These are phyloP conservation scores for Stenoptilia bipunctidactyla DNA, from an alignment of 2,888 invertebrate genomes.

Conservation along the genomic window DNA sequence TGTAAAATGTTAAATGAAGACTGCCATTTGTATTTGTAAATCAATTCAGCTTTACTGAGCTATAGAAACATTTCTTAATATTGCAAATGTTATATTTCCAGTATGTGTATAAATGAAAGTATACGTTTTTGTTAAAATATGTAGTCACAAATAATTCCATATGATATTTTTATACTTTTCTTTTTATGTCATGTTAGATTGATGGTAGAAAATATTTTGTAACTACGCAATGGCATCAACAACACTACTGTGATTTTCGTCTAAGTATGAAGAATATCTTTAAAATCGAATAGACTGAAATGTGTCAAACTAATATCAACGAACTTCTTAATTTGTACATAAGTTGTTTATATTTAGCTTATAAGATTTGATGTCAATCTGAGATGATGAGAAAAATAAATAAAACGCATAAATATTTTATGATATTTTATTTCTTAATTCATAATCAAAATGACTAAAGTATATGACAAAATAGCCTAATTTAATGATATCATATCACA, in stretches of 20 bases:
- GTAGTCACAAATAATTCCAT: conserved; percentile 22
- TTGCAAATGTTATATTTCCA: background rate
- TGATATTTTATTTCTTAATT: conserved; percentile 14
- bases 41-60: conserved; percentile 63
- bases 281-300: conserved; percentile 8
- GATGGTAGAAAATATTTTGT: conserved; percentile 16
- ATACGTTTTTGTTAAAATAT: conserved; percentile 18
- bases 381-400: conserved; percentile 25
- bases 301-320: conserved; percentile 1
- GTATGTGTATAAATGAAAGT: conserved; percentile 7
- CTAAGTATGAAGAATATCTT: conserved; percentile 25
- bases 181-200: no score
- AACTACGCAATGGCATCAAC: conserved; percentile 17
- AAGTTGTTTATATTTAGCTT: conserved; percentile 16
- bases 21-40: conserved; percentile 64
- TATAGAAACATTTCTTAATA: conserved; percentile 31
- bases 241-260: conserved; percentile 34
- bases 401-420: conserved; percentile 15
- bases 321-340: conserved; percentile 20
- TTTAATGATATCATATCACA: conserved; percentile 19
- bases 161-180: background rate
- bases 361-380: conserved; percentile 33
- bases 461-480: no score
- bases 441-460: conserved; percentile 13
- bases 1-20: conserved; percentile 61